Evolutionary conservation across 2,888 invertebrate species (phyloP).

Genomic region (Drosophila dives): DNA sequence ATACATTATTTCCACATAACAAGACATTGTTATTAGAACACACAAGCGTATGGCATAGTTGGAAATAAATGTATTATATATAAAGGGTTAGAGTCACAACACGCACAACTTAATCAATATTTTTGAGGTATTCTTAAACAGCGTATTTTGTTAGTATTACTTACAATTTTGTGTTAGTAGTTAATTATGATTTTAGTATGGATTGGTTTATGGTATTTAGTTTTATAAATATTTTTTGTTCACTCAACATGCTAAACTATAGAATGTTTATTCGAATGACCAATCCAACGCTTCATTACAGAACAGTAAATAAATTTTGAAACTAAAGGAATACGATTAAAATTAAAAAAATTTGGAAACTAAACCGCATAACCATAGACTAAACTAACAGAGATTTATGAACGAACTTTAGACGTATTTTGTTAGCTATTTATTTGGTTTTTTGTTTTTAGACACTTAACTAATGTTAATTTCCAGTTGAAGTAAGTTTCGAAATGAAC

Average conservation of each 20-base stretch:
- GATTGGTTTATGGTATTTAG: slow-evolving; percentile 38
- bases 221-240: slow-evolving; percentile 47
- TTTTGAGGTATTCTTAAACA: slow-evolving; percentile 17
- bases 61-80: slow-evolving; percentile 8
- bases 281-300: slow-evolving; percentile 72
- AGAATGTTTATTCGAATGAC: slow-evolving; percentile 60
- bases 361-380: slow-evolving; percentile 71
- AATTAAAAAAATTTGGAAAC: slow-evolving; percentile 11
- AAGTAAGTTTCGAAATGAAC: slow-evolving; percentile 52
- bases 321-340: slow-evolving; percentile 24
- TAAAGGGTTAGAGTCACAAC: slow-evolving; percentile 28
- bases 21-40: slow-evolving; percentile 37
- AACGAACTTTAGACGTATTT: slow-evolving; percentile 27
- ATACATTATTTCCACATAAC: slow-evolving; percentile 25
- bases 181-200: slow-evolving; percentile 32
- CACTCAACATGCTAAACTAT: slow-evolving; percentile 75
- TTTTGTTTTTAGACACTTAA: slow-evolving; percentile 60
- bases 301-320: slow-evolving; percentile 41
- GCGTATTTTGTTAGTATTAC: slow-evolving; percentile 52
- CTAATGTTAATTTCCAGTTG: slow-evolving; percentile 58
- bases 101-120: slow-evolving; percentile 33
- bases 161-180: slow-evolving; percentile 50
- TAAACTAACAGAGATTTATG: slow-evolving; percentile 67
- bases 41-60: slow-evolving; percentile 20
- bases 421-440: slow-evolving; percentile 35